Conservation (phyloP, 2,888 invertebrate genomes). For the Synergus gifuensis region DNA sequence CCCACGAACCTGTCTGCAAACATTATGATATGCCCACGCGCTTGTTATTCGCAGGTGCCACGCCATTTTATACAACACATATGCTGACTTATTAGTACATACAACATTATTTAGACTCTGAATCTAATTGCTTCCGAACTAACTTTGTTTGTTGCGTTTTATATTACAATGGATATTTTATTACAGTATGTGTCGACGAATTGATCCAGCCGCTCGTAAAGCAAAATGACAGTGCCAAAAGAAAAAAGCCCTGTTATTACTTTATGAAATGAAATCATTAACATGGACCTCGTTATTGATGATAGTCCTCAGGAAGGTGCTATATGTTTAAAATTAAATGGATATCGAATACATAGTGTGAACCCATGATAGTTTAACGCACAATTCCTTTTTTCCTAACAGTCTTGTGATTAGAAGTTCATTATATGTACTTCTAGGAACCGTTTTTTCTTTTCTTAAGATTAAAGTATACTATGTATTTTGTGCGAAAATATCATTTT, state of each 20-base stretch:
- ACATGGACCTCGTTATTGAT: conserved; percentile 56
- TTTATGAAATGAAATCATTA: conserved; percentile 61
- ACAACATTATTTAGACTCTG: not conserved
- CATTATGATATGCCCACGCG: conserved; percentile 39
- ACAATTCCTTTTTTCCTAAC: not conserved
- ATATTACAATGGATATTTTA: conserved; percentile 53
- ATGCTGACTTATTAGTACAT: not conserved
- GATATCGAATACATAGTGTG: not conserved
- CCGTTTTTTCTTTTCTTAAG: not conserved
- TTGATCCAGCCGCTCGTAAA: conserved; percentile 61
- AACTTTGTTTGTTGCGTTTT: not conserved
- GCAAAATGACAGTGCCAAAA: conserved; percentile 56
- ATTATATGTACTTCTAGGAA: not conserved
- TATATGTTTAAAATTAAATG: not conserved
- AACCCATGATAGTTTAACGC: not conserved
- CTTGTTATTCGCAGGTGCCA: conserved; percentile 28
- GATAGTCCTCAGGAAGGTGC: not conserved
- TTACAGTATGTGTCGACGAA: conserved; percentile 56
- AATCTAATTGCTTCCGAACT: not conserved
- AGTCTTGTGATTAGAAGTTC: not conserved
- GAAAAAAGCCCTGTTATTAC: conserved; percentile 58
- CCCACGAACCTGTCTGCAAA: conserved; percentile 32
- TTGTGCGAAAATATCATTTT: not conserved
- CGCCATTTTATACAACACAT: conserved; percentile 19
- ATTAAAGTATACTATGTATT: not conserved